Evolutionary conservation across 2,113 vertebrate genomes (phyloP).

Genomic region (Lepisosteus oculatus): DNA sequence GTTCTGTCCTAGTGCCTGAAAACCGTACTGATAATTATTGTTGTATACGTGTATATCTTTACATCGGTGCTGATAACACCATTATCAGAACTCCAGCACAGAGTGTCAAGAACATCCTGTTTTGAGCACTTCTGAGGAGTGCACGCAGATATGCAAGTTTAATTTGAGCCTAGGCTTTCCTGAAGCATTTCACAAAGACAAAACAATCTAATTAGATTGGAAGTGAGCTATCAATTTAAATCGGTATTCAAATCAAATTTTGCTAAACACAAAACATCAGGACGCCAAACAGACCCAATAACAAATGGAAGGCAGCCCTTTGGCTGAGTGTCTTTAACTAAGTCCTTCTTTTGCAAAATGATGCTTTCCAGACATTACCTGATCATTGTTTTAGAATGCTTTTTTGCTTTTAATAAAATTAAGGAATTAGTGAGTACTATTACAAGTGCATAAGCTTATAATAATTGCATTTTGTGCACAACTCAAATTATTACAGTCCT

Average conservation of each 20-base stretch:
- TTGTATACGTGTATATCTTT: no score
- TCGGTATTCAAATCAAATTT: constrained; percentile 65
- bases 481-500: no score
- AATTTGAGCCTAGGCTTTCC: constrained; percentile 42
- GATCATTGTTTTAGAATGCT: no score
- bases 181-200: constrained; percentile 68
- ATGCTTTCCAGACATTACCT: no score
- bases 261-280: constrained; percentile 66
- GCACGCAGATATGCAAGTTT: constrained; percentile 27
- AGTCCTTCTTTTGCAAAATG: not conserved
- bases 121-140: constrained; percentile 11
- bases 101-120: constrained; percentile 6
- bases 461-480: no score
- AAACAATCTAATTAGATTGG: constrained; percentile 88
- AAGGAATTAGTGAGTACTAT: no score
- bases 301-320: constrained; percentile 45
- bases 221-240: constrained; percentile 72
- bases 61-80: not conserved
- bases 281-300: constrained; percentile 61
- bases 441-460: no score
- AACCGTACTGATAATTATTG: no score
- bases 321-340: not conserved
- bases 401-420: no score
- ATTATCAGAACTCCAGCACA: not conserved
- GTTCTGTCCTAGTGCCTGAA: no score